phyloP scores from a whole-genome alignment of 2,113 vertebrate genomes.

The Tragelaphus scriptus region DNA sequence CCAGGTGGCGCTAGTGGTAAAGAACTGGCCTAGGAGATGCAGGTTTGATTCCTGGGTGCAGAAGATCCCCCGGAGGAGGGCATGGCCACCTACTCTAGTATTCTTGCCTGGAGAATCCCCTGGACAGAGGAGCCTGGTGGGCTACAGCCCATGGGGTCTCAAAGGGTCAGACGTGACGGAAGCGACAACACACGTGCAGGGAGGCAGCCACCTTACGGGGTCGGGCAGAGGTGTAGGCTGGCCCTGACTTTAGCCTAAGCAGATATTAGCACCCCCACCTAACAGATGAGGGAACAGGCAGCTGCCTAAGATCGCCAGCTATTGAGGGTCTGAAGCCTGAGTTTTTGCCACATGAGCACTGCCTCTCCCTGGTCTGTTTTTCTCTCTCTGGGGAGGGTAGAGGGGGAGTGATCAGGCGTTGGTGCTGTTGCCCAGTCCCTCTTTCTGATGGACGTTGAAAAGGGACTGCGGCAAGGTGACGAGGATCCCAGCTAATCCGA shows the following conservation, averaged over 20 bases:
- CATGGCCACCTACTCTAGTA: neutral
- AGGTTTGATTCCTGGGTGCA: neutral
- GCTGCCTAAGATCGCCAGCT: neutral
- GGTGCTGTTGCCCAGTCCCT: accelerated
- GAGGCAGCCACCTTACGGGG: accelerated
- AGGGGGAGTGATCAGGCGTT: neutral
- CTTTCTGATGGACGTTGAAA: too few species aligned
- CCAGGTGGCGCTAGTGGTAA: neutral
- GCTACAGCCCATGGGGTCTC: neutral
- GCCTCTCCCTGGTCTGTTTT: accelerated
- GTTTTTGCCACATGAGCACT: neutral
- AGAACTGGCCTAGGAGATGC: accelerated
- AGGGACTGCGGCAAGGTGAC: neutral
- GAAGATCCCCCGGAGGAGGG: neutral
- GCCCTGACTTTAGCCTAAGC: neutral
- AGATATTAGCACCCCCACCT: accelerated
- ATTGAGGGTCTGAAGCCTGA: neutral
- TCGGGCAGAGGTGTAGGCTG: accelerated
- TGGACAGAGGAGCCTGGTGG: neutral
- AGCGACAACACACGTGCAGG: neutral
- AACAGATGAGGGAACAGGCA: neutral
- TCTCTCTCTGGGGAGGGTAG: accelerated
- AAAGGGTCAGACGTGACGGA: neutral
- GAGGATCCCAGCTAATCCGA: accelerated
- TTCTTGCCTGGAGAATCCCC: neutral